Conservation (phyloP, 1,140 invertebrate species). For the Drosophila sulfurigaster region DNA sequence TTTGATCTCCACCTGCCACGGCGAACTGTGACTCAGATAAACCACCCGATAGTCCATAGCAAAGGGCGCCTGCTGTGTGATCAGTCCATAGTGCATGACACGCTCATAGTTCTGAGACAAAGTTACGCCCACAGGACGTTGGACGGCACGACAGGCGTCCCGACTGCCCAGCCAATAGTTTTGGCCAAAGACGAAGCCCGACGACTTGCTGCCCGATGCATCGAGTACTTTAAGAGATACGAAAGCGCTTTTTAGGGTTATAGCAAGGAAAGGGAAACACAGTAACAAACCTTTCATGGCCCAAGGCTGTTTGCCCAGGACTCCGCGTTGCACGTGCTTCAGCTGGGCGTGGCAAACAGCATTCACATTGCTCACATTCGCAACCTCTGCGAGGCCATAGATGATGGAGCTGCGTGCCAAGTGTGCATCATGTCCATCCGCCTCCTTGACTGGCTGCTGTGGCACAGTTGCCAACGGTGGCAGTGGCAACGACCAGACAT, state of each 20-base stretch:
- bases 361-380: slow-evolving; percentile 71
- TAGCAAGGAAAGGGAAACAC: background rate
- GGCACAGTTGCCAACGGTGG: background rate
- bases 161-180: slow-evolving; percentile 84
- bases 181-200: slow-evolving; percentile 81
- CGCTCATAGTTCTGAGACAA: slow-evolving; percentile 74
- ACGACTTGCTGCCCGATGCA: slow-evolving; percentile 73
- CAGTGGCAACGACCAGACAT: slow-evolving; percentile 21
- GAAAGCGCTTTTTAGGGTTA: background rate
- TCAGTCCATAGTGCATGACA: slow-evolving; percentile 72
- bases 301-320: slow-evolving; percentile 78
- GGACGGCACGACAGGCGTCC: slow-evolving; percentile 63
- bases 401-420: slow-evolving; percentile 68
- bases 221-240: slow-evolving; percentile 65
- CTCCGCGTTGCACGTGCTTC: slow-evolving; percentile 69
- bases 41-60: slow-evolving; percentile 78
- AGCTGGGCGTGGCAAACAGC: slow-evolving; percentile 63
- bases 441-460: slow-evolving; percentile 7
- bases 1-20: slow-evolving; percentile 84
- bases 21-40: slow-evolving; percentile 76
- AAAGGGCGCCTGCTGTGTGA: slow-evolving; percentile 75
- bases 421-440: slow-evolving; percentile 17
- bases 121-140: slow-evolving; percentile 66
- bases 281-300: slow-evolving; percentile 79
- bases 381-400: slow-evolving; percentile 68